phyloP scores from a whole-genome alignment of 2,888 invertebrate genomes.

The Amiota mariae region DNA sequence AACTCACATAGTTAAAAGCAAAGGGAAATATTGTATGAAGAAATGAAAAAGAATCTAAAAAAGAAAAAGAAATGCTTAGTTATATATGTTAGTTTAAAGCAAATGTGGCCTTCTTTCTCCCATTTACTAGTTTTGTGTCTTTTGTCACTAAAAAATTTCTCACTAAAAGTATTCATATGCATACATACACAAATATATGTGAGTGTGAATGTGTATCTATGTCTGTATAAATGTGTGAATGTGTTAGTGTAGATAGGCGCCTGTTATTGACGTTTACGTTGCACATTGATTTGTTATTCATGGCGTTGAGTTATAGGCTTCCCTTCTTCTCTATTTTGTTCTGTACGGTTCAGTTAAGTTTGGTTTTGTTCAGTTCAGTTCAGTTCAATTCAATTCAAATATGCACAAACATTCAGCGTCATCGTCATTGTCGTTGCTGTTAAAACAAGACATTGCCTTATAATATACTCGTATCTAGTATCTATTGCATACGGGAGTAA shows the following conservation, averaged over 20 bases:
- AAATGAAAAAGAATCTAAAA: too few species aligned
- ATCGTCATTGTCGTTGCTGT: not conserved
- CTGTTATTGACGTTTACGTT: constrained; percentile 18
- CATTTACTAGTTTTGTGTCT: too few species aligned
- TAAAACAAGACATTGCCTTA: constrained; percentile 4
- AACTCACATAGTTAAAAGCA: too few species aligned
- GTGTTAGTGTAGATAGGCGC: not conserved
- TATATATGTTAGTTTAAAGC: too few species aligned
- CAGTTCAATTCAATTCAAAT: constrained; percentile 12
- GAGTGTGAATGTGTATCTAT: constrained; percentile 13
- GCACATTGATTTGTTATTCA: constrained; percentile 30
- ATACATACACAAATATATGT: not conserved
- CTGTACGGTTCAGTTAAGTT: too few species aligned
- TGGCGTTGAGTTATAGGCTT: constrained; percentile 27
- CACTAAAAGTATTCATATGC: too few species aligned
- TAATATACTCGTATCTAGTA: too few species aligned
- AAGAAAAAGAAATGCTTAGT: too few species aligned
- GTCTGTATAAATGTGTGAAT: constrained; percentile 32
- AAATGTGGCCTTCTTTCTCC: too few species aligned
- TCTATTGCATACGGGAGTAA: too few species aligned
- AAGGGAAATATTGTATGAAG: too few species aligned
- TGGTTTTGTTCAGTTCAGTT: too few species aligned
- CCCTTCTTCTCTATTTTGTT: not conserved
- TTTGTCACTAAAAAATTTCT: not conserved
- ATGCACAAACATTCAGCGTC: constrained; percentile 8